Evolutionary conservation across 1,140 invertebrate species (phyloP), one percentile per base, ranked within the genome.

Genomic region (Periplaneta americana): DNA sequence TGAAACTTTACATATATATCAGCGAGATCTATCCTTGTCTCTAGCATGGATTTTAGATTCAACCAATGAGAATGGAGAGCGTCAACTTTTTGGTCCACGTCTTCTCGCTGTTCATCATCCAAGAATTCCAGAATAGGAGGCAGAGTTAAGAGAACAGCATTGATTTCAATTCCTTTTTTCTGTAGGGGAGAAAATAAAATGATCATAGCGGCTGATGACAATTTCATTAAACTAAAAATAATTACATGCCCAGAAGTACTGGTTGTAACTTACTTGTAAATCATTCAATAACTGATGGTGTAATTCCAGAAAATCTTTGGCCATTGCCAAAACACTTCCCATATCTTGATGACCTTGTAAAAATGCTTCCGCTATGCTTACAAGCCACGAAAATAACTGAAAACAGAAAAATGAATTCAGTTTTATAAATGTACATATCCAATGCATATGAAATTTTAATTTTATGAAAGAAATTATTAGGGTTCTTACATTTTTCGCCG

Each of bases 251-350:
- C 32, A 37, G 18, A 32, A 80, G 8, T 74, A 81, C 11, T 22
- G 15, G 22, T 36, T n/a, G 66, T 8, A 84, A 79, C 88, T 88
- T 85, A 94, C 94, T 87, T 94, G 91, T 79, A 96, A 88, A 87
- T 97, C 95, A 85, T 91, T 92, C 83, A 94, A 90, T 18, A 96
- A 87, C 85, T 94, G 92, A 83, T 93, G 91, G 86, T 97, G 95
- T 82, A 94, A 88, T 85, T 95, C 90, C 66, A 95, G 89, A 86
- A 96, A 96, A 85, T 95, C 93, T 84, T 92, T 91, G 31, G 95
- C 93, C 87, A 92, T 91, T 37, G 90, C 86, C 74, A 95, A 87
- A 87, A 92, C 92, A 36, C 90, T 91, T 35, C 95, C 95, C 92
- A 96, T 93, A 83, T 95, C 93, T 81, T 92, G 91, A 85, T 95